Base-by-base conservation (phyloP, 2,113 vertebrate species). In the Varanus komodoensis region DNA sequence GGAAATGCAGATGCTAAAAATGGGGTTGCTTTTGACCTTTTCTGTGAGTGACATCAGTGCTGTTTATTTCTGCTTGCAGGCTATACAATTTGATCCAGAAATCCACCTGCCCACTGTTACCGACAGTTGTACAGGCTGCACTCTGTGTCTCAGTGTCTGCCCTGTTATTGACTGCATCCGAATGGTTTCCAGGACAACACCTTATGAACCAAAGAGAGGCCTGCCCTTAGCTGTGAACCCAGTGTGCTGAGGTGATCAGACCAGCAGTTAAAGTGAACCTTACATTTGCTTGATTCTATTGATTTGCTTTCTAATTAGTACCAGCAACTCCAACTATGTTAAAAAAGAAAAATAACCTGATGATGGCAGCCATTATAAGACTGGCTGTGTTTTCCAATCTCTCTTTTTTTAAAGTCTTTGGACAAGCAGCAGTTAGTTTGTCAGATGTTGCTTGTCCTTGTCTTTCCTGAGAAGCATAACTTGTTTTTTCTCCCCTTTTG, bases 101-200 rank as follows among this genome's bases (percentile, higher is more conserved):
- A 99, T 98, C 92, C 99, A 99, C 97, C 96, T 99, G 93, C 98
- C 99, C 92, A 88, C 92, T 0, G 96, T 99, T 78, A 98, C 92
- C 2, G 98, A 98, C 96, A 97, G 93, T 95, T 99, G 99, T 19
- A 99, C 98, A 0, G 98, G 98, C 96, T 99, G 99, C 95, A 98
- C 98, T 64, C 98, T 99, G 89, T 98, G 99, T 92, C 95, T 98
- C 94, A 99, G 98, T 15, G 97, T 99, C 95, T 99, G 99, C 95
- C 99, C 99, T 69, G 97, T 99, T 96, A 97, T 98, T 93, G 98
- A 99, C 98, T 99, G 99, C 98, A 99, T 99, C 98, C 97, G 92
- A 93, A 98, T 99, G 99, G 97, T 99, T 94, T 94, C 97, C 97
- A 98, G 98, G 97, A 97, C 96, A 95, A 98, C 98, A 17, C 95